Evolutionary conservation across 2,888 invertebrate genomes (phyloP).

Genomic region (Habroteleia sp.): DNA sequence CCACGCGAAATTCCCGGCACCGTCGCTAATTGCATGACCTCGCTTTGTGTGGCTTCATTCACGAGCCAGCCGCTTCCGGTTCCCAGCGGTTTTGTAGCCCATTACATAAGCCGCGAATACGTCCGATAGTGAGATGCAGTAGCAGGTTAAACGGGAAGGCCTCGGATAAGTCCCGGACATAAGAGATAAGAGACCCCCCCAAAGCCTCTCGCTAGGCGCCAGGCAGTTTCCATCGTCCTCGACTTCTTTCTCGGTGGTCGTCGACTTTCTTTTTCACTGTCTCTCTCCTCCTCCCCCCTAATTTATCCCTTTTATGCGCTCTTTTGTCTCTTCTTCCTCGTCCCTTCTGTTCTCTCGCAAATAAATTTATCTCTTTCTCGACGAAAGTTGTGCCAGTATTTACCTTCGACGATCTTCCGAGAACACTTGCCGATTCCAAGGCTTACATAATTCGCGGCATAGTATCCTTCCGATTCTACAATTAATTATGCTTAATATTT

Average conservation of each 20-base stretch:
- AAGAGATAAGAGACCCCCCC: constrained; percentile 80
- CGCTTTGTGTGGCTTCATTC: constrained; percentile 46
- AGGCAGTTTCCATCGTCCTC: constrained; percentile 76
- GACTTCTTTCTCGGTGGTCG: constrained; percentile 62
- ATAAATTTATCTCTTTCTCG: constrained; percentile 60
- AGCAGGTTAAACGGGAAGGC: constrained; percentile 67
- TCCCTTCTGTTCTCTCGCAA: constrained; percentile 32
- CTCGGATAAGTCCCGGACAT: constrained; percentile 72
- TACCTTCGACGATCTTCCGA: constrained; percentile 74
- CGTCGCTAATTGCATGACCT: constrained; percentile 49
- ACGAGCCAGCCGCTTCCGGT: constrained; percentile 39
- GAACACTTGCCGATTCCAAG: constrained; percentile 68
- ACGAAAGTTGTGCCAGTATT: constrained; percentile 56
- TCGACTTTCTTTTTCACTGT: constrained; percentile 36
- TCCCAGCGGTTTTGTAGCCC: constrained; percentile 59
- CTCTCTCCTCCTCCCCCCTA: constrained; percentile 36
- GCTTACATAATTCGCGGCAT: constrained; percentile 66
- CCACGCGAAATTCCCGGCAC: constrained; percentile 51
- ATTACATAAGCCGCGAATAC: constrained; percentile 64
- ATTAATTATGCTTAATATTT: too few relatives aligned
- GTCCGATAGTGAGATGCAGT: constrained; percentile 74
- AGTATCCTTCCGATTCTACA: constrained; percentile 63
- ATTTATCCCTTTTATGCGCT: constrained; percentile 53
- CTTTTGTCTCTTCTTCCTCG: constrained; percentile 54
- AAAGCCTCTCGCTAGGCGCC: constrained; percentile 76